A percentile compares a stretch with the other conserved stretches of the same genome.
Conservation (phyloP, 2,113 vertebrate species). For the Trogon melanurus region DNA sequence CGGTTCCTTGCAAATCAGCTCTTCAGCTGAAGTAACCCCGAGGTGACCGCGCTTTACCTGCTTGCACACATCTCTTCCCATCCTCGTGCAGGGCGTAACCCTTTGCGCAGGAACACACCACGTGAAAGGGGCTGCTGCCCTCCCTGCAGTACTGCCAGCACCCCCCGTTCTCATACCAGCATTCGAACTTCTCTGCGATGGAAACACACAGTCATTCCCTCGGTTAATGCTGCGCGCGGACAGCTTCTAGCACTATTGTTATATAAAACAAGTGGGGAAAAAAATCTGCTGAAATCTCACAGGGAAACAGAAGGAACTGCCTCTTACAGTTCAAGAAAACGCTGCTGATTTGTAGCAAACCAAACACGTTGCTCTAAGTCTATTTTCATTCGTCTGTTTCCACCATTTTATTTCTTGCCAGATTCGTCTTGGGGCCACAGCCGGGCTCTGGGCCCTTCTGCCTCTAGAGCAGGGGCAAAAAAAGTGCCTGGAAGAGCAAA, state of each 20-base stretch:
- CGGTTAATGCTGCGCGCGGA: rapidly evolving
- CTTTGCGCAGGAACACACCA: conserved; percentile 70
- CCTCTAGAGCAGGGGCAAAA: neutral
- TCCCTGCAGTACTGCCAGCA: conserved; percentile 82
- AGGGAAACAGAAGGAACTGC: neutral
- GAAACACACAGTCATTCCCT: neutral
- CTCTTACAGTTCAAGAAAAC: neutral
- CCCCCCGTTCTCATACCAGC: conserved; percentile 77
- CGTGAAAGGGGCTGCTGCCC: neutral
- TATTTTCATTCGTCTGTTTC: neutral
- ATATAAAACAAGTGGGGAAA: neutral
- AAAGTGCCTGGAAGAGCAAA: neutral
- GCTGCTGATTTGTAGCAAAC: neutral
- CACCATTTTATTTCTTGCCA: neutral
- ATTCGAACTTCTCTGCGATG: conserved; percentile 66
- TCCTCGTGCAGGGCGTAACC: conserved; percentile 70
- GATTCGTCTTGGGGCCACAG: neutral
- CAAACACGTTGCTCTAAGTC: too few species aligned
- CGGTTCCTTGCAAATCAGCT: neutral
- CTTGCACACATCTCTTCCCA: conserved; percentile 51
- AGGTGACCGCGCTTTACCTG: conserved; percentile 26
- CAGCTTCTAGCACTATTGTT: neutral
- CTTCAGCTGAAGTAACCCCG: rapidly evolving
- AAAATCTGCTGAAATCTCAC: neutral
- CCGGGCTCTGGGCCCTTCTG: neutral